A percentile compares a stretch with the other conserved stretches of the same genome.
phyloP scores from a whole-genome alignment of 2,113 vertebrate genomes.

The Heterocephalus glaber region DNA sequence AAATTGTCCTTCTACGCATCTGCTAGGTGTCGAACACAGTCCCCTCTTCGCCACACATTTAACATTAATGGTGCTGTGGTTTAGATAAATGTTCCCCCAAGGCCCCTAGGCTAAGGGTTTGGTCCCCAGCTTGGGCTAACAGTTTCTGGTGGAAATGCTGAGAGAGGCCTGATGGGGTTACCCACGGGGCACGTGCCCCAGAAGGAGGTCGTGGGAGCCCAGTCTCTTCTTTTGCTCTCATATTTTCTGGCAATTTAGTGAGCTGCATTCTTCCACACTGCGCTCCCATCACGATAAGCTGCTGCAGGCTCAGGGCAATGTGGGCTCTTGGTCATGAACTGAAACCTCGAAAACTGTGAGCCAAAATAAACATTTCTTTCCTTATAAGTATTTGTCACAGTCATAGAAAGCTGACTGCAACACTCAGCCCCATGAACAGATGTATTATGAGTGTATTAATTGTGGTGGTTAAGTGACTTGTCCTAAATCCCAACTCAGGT shows the following conservation, averaged over 20 bases:
- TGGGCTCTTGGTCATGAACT: background rate
- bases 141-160: background rate
- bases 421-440: background rate
- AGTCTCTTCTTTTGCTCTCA: background rate
- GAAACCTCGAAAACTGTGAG: background rate
- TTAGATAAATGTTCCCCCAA: background rate
- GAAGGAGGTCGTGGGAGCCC: background rate
- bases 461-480: background rate
- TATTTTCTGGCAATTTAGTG: background rate
- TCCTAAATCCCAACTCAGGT: background rate
- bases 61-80: background rate
- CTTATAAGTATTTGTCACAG: background rate
- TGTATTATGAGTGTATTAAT: background rate
- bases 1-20: background rate
- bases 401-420: background rate
- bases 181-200: background rate
- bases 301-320: background rate
- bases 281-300: background rate
- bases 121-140: background rate
- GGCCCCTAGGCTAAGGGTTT: background rate
- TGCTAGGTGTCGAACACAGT: background rate
- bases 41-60: background rate
- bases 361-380: background rate
- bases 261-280: fast-evolving
- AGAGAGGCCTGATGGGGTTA: no score